Evolutionary conservation across 2,797 vertebrate species (phyloP).

Genomic region (Cyclura pinguis): DNA sequence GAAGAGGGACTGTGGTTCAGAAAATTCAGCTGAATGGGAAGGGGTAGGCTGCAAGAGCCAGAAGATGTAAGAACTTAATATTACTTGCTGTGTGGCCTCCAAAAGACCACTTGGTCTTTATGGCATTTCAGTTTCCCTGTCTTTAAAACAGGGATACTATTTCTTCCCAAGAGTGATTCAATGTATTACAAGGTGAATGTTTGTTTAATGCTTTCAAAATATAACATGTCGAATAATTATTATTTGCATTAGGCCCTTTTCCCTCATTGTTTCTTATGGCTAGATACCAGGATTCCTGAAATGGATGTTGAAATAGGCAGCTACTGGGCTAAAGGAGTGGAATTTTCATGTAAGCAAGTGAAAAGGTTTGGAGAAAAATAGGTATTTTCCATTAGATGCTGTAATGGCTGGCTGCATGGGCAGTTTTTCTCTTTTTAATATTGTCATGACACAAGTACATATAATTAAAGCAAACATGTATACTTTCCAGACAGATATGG

Average conservation of each 20-base stretch:
- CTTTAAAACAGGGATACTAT: slow-evolving; percentile 68
- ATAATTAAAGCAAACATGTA: slow-evolving; percentile 9
- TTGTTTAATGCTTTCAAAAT: slow-evolving; percentile 29
- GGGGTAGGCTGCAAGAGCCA: slow-evolving; percentile 47
- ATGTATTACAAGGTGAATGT: slow-evolving; percentile 65
- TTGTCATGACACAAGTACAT: slow-evolving; percentile 11
- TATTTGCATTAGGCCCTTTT: slow-evolving; percentile 42
- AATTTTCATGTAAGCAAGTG: slow-evolving; percentile 50
- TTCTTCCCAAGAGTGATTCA: slow-evolving; percentile 41
- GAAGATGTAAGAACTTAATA: slow-evolving; percentile 66
- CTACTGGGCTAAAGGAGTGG: slow-evolving; percentile 44
- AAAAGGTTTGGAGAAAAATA: slow-evolving; percentile 25
- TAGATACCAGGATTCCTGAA: slow-evolving; percentile 53
- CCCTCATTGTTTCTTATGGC: slow-evolving; percentile 44
- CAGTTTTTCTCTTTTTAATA: slow-evolving; percentile 28
- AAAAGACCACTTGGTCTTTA: slow-evolving; percentile 66
- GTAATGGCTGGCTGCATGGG: slow-evolving; percentile 7
- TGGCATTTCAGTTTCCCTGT: slow-evolving; percentile 58
- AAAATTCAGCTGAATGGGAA: slow-evolving; percentile 48
- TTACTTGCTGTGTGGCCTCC: slow-evolving; percentile 74
- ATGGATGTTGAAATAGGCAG: slow-evolving; percentile 48
- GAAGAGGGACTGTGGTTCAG: slow-evolving; percentile 63
- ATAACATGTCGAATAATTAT: slow-evolving; percentile 26
- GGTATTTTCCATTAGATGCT: slow-evolving; percentile 22
- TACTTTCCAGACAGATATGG: neutral